Conservation (phyloP, 2,888 invertebrate genomes). For the Colletes collaris region DNA sequence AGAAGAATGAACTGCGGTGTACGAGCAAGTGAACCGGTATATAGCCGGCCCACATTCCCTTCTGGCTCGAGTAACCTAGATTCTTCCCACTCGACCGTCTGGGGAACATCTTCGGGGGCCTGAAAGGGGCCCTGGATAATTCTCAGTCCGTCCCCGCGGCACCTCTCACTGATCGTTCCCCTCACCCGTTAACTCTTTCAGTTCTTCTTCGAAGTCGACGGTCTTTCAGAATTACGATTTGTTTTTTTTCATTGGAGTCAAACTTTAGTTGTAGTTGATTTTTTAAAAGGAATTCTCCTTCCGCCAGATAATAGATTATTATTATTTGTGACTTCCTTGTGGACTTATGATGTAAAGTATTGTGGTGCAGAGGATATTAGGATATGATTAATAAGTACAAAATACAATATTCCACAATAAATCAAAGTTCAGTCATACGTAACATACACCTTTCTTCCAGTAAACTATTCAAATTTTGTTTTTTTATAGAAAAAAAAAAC, state of each 20-base stretch:
- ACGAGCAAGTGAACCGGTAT: constrained; percentile 80
- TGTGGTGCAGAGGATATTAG: too few relatives aligned
- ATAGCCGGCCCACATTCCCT: constrained; percentile 82
- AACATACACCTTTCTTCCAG: too few relatives aligned
- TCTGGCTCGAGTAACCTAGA: constrained; percentile 82
- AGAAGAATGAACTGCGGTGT: constrained; percentile 79
- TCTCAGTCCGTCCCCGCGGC: constrained; percentile 42
- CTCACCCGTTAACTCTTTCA: constrained; percentile 39
- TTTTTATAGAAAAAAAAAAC: too few relatives aligned
- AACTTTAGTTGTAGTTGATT: constrained; percentile 22
- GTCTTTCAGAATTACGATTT: constrained; percentile 43
- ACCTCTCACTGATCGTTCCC: constrained; percentile 51
- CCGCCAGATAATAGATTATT: not conserved
- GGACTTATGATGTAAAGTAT: too few relatives aligned
- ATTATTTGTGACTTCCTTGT: not conserved
- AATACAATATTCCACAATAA: too few relatives aligned
- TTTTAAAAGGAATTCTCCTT: constrained; percentile 32
- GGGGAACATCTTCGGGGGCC: constrained; percentile 63
- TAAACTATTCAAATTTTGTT: too few relatives aligned
- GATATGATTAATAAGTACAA: too few relatives aligned
- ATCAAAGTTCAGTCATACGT: too few relatives aligned
- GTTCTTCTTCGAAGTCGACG: constrained; percentile 31
- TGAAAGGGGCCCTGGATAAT: constrained; percentile 58
- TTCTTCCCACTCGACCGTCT: constrained; percentile 77
- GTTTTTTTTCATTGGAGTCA: constrained; percentile 26